Percentiles rank a stretch among this genome's conserved stretches.
Conservation (phyloP, 2,888 invertebrate species). For the Scaptomyza flava region DNA sequence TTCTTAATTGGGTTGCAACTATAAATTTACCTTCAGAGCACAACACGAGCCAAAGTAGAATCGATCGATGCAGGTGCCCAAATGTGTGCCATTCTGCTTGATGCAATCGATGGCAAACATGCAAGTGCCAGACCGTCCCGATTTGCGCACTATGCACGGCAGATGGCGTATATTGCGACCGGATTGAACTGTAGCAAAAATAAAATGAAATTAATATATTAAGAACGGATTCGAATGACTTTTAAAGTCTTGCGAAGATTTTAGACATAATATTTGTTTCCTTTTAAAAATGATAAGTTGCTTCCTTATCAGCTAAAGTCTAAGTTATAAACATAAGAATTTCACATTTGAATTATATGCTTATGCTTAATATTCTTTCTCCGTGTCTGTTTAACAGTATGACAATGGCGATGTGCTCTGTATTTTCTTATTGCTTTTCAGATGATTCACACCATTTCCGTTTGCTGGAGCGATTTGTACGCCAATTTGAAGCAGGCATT, state of each 20-base stretch:
- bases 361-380: slow-evolving; percentile 1
- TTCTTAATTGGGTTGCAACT: neutral
- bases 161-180: slow-evolving; percentile 95
- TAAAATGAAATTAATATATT: neutral
- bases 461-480: slow-evolving; percentile 64
- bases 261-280: too few relatives aligned
- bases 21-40: slow-evolving; percentile 87
- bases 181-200: slow-evolving; percentile 87
- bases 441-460: slow-evolving; percentile 65
- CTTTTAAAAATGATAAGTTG: too few relatives aligned
- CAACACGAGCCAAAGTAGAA: slow-evolving; percentile 98
- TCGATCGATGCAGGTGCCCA: slow-evolving; percentile 96
- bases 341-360: neutral
- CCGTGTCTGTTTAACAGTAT: slow-evolving; percentile 18
- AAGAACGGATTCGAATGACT: neutral
- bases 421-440: slow-evolving; percentile 43
- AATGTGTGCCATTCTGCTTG: slow-evolving; percentile 94
- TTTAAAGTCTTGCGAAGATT: too few relatives aligned
- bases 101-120: slow-evolving; percentile 98
- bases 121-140: slow-evolving; percentile 92
- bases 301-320: too few relatives aligned
- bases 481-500: slow-evolving; percentile 68
- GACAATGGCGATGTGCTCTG: slow-evolving; percentile 22
- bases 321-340: too few relatives aligned
- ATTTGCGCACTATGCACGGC: slow-evolving; percentile 93